Percentiles rank a stretch among this genome's conserved stretches.
phyloP scores from a whole-genome alignment of 30 jellyfish, hydroid and myxozoan genomes.

The Calvadosia cruxmelitensis region DNA sequence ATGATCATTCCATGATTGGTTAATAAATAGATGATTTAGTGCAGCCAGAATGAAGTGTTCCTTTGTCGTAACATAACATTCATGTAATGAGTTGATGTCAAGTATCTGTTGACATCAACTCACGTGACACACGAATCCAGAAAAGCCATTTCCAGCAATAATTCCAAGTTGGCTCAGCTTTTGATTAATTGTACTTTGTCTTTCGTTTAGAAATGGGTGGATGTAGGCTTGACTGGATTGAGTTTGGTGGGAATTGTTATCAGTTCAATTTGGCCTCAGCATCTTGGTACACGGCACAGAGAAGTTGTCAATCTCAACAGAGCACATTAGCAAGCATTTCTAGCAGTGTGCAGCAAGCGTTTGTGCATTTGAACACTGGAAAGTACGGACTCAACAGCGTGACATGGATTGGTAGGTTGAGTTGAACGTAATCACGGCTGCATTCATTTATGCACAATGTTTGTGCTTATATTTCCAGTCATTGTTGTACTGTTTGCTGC shows the following conservation, averaged over 20 bases:
- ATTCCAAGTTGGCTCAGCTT: neutral
- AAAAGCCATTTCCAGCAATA: too few relatives aligned
- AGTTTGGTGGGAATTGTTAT: constrained; percentile 72
- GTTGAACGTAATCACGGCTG: too few relatives aligned
- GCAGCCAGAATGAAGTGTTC: too few relatives aligned
- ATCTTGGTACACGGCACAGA: constrained; percentile 29
- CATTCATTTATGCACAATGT: too few relatives aligned
- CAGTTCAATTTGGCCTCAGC: constrained; percentile 30
- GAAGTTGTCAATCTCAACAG: constrained; percentile 30
- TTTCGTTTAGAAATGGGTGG: constrained; percentile 52
- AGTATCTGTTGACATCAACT: too few relatives aligned
- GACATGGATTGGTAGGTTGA: constrained; percentile 68
- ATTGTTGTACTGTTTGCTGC: too few relatives aligned
- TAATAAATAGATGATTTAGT: too few relatives aligned
- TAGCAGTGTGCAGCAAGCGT: constrained; percentile 68
- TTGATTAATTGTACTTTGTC: neutral
- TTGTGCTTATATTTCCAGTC: too few relatives aligned
- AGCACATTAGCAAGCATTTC: constrained; percentile 42
- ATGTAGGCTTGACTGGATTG: constrained; percentile 64
- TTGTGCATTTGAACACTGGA: constrained; percentile 17
- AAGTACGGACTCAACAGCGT: constrained; percentile 10
- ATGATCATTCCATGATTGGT: too few relatives aligned
- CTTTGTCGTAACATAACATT: too few relatives aligned
- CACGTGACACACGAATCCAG: too few relatives aligned
- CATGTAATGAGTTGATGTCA: too few relatives aligned